A percentile compares a stretch with the other conserved stretches of the same genome.
phyloP scores from a whole-genome alignment of 2,113 vertebrate species.

The Callaeas wilsoni region DNA sequence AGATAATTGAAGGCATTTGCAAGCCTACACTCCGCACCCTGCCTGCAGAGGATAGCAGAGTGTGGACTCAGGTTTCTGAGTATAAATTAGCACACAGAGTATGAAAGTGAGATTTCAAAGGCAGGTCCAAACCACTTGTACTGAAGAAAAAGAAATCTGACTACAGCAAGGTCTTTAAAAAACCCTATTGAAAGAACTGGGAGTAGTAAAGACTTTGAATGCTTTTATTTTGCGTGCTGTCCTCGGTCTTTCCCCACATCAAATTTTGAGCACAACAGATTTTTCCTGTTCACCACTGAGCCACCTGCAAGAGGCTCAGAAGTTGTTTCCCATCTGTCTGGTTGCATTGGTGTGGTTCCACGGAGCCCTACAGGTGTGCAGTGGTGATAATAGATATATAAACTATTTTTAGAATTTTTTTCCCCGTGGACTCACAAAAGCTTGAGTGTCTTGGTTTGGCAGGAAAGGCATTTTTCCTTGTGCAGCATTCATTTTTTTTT shows the following conservation, averaged over 20 bases:
- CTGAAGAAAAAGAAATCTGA: not conserved
- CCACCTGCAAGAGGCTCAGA: not conserved
- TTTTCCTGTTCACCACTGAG: not conserved
- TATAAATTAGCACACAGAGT: not conserved
- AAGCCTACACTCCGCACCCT: not conserved
- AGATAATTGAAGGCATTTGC: not conserved
- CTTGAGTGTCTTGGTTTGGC: not conserved
- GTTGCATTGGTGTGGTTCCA: not conserved
- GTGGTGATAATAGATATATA: not conserved
- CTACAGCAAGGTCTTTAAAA: not conserved
- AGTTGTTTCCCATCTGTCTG: not conserved
- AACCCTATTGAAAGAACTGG: not conserved
- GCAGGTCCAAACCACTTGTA: not conserved
- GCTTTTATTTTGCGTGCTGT: not conserved
- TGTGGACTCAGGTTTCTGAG: not conserved
- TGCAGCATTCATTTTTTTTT: not conserved
- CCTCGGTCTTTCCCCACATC: not conserved
- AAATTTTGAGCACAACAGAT: not conserved
- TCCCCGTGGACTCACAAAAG: not conserved
- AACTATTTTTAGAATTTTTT: not conserved
- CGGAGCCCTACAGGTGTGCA: not conserved
- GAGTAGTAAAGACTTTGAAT: not conserved
- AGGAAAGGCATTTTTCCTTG: not conserved
- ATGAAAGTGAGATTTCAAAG: slow-evolving; percentile 1
- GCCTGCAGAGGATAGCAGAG: not conserved